Evolutionary conservation across 2,797 vertebrate species (phyloP).

Genomic region (Todus mexicanus): DNA sequence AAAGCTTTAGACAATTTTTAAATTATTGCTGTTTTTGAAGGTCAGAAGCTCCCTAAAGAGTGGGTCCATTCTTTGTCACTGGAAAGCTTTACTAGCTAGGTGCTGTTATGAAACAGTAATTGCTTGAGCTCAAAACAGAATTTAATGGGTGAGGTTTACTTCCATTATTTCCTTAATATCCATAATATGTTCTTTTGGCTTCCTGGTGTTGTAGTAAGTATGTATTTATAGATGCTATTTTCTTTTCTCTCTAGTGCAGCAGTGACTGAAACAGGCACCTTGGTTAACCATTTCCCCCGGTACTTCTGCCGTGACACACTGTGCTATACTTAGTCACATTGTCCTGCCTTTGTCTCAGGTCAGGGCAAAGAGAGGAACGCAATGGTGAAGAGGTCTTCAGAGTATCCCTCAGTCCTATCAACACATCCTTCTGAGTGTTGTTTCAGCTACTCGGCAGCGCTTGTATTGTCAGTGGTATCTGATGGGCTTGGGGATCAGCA

Average conservation of each 20-base stretch:
- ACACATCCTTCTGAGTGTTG: neutral
- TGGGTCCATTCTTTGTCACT: neutral
- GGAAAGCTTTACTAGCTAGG: neutral
- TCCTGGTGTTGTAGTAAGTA: neutral
- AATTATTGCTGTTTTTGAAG: neutral
- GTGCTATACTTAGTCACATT: neutral
- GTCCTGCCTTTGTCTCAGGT: neutral
- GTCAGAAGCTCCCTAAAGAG: neutral
- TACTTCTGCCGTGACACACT: accelerated
- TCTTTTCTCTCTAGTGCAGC: accelerated
- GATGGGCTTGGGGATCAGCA: neutral
- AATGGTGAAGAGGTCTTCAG: neutral
- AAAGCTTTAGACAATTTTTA: neutral
- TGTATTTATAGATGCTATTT: conserved; percentile 1
- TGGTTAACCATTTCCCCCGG: neutral
- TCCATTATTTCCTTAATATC: neutral
- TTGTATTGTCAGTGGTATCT: neutral
- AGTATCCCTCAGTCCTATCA: accelerated
- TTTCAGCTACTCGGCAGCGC: neutral
- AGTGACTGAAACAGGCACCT: neutral
- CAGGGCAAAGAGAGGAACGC: neutral
- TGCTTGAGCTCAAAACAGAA: neutral
- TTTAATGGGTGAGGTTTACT: neutral
- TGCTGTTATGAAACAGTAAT: neutral
- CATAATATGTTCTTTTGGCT: neutral